Evolutionary conservation across 2,888 invertebrate genomes (phyloP).

Genomic region (Drosophila anomalipes): DNA sequence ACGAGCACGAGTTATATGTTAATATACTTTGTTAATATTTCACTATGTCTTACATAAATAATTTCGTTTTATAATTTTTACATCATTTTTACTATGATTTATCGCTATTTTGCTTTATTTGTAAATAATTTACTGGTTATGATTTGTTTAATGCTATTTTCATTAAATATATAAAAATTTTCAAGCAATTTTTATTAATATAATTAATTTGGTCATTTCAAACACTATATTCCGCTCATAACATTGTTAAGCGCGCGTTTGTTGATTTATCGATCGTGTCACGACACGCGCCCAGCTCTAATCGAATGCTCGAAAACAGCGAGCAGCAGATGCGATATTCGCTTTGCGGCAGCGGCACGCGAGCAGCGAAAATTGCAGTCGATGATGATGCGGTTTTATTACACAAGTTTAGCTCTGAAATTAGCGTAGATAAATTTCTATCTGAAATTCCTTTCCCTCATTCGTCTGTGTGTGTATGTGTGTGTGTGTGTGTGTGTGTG

Average conservation of each 20-base stretch:
- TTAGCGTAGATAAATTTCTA: constrained; percentile 82
- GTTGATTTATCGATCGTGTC: neutral
- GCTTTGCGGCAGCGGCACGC: constrained; percentile 64
- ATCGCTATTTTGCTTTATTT: neutral
- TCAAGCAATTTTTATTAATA: rapidly evolving
- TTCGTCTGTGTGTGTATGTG: constrained; percentile 16
- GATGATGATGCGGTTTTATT: constrained; percentile 77
- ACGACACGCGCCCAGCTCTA: neutral
- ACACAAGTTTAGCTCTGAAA: constrained; percentile 79
- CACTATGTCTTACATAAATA: neutral
- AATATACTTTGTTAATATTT: neutral
- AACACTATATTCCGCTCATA: neutral
- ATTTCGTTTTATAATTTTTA: neutral
- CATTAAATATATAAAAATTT: neutral
- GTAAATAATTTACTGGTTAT: neutral
- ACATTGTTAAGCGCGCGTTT: neutral
- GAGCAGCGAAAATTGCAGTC: constrained; percentile 70
- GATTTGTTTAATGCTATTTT: neutral
- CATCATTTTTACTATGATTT: neutral
- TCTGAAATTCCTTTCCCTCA: constrained; percentile 62
- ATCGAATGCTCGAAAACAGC: neutral
- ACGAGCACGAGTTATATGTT: neutral
- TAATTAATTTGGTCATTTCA: neutral
- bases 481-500: constrained; percentile 13
- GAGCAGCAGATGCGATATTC: constrained; percentile 32